Conservation (phyloP, 2,113 vertebrate genomes). For the Eretmochelys imbricata region DNA sequence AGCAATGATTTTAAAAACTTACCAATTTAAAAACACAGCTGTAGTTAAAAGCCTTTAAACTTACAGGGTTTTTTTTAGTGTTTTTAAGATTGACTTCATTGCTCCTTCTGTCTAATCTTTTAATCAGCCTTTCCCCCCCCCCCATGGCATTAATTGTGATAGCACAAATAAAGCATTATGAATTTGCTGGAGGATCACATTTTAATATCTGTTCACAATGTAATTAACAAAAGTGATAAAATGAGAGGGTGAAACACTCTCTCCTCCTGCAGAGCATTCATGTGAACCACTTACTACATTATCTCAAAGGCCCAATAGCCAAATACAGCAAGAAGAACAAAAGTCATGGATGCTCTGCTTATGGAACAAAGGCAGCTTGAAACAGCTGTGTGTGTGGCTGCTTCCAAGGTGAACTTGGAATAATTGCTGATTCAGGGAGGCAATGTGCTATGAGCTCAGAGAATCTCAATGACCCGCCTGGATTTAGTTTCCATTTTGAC, state of each 20-base stretch:
- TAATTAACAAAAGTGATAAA: background rate
- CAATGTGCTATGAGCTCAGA: background rate
- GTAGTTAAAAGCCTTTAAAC: background rate
- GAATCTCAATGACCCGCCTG: background rate
- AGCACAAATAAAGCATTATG: background rate
- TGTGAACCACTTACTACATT: background rate
- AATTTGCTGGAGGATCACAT: background rate
- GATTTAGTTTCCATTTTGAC: background rate
- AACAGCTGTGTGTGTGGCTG: rapidly evolving
- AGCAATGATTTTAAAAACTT: background rate
- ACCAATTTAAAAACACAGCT: background rate
- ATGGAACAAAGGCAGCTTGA: background rate
- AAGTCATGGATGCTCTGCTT: background rate
- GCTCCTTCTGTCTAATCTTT: background rate
- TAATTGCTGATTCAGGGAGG: background rate
- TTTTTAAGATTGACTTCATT: background rate
- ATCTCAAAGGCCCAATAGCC: background rate
- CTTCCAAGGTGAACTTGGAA: background rate
- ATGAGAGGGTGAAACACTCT: background rate
- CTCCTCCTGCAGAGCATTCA: background rate
- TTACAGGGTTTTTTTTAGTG: background rate
- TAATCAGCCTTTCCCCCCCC: background rate
- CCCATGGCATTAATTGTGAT: background rate
- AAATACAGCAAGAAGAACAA: background rate
- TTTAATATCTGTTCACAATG: background rate